A percentile compares a stretch with the other conserved stretches of the same genome.
phyloP scores from a whole-genome alignment of 2,888 invertebrate species.

The Molorchus minor region DNA sequence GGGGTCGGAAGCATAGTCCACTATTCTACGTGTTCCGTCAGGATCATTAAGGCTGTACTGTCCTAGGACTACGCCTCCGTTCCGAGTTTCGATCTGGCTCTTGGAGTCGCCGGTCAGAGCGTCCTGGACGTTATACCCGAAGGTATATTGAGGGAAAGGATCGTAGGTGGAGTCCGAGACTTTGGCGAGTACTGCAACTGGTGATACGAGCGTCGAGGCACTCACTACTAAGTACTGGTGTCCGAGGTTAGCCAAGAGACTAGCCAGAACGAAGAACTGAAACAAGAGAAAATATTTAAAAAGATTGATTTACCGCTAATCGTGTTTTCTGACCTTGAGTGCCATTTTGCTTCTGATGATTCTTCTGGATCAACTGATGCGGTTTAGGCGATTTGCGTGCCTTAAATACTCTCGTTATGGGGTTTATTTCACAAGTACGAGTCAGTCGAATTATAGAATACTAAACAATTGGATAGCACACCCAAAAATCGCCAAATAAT shows the following conservation, averaged over 20 bases:
- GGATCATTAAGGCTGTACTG: conserved; percentile 71
- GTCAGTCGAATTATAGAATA: conserved; percentile 3
- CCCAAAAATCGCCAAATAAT: conserved; percentile 28
- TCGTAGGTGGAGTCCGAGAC: conserved; percentile 51
- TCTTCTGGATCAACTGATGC: conserved; percentile 22
- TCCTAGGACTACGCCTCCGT: conserved; percentile 73
- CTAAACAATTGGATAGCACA: conserved; percentile 37
- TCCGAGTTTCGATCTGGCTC: conserved; percentile 70
- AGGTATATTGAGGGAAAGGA: conserved; percentile 65
- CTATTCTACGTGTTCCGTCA: conserved; percentile 70
- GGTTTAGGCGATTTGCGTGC: background rate
- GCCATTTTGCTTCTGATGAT: conserved; percentile 24
- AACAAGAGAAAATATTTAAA: conserved; percentile 22
- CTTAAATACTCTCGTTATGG: conserved; percentile 1
- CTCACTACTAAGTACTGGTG: conserved; percentile 51
- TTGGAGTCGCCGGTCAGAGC: conserved; percentile 67
- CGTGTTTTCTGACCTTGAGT: conserved; percentile 17
- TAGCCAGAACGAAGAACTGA: conserved; percentile 47
- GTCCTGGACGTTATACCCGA: conserved; percentile 67
- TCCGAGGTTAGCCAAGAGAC: conserved; percentile 46
- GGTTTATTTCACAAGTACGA: conserved; percentile 8
- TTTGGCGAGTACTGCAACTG: conserved; percentile 27
- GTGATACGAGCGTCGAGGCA: conserved; percentile 44
- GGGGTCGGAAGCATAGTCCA: conserved; percentile 74
- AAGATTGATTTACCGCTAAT: background rate